Conservation (phyloP, 2,113 vertebrate genomes). For the Nestor notabilis region DNA sequence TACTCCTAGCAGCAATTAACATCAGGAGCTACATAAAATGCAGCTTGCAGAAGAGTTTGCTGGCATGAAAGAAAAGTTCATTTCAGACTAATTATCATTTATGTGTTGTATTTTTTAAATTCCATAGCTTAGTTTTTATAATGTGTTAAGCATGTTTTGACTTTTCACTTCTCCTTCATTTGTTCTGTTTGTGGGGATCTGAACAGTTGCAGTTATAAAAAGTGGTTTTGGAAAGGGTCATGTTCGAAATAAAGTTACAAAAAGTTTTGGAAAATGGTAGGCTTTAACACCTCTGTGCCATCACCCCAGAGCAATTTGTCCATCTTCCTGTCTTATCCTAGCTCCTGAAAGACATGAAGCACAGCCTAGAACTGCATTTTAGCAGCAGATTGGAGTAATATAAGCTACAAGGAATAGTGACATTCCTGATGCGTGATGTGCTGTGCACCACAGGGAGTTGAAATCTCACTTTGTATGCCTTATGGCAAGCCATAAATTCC, state of each 20-base stretch:
- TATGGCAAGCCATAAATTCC: constrained; percentile 60
- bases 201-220: not conserved
- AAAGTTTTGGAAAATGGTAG: not conserved
- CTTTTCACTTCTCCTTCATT: not conserved
- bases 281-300: not conserved
- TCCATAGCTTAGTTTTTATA: not conserved
- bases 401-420: constrained; percentile 35
- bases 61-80: not conserved
- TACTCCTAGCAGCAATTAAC: not conserved
- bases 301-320: not conserved
- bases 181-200: not conserved
- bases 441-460: constrained; percentile 46
- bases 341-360: constrained; percentile 32
- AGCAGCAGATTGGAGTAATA: constrained; percentile 63
- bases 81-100: not conserved
- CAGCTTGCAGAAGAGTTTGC: not conserved
- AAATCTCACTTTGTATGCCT: constrained; percentile 55
- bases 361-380: constrained; percentile 52
- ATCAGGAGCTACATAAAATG: not conserved
- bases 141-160: not conserved
- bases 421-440: constrained; percentile 35
- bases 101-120: not conserved
- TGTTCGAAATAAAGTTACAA: not conserved
- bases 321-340: not conserved
- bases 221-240: not conserved